Evolutionary conservation across 1,140 invertebrate genomes (phyloP).

Genomic region (Gryon sp.): DNA sequence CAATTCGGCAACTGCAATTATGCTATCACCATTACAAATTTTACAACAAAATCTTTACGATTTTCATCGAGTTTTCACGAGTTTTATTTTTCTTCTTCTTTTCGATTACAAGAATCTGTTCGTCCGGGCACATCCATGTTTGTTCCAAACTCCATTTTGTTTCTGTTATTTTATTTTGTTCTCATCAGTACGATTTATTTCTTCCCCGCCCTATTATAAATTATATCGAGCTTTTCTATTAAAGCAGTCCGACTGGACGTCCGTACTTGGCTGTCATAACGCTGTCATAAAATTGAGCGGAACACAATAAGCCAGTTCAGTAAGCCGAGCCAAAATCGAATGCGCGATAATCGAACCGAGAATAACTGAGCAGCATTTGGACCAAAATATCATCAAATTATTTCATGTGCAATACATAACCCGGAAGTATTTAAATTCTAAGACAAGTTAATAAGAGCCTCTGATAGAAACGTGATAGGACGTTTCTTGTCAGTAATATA

Average conservation of each 20-base stretch:
- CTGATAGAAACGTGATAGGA: too few relatives aligned
- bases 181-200: not conserved
- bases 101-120: not conserved
- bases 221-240: not conserved
- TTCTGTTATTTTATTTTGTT: slow-evolving; percentile 4
- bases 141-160: not conserved
- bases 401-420: slow-evolving; percentile 34
- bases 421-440: slow-evolving; percentile 61
- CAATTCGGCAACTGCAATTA: too few relatives aligned
- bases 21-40: not conserved
- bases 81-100: not conserved
- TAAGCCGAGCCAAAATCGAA: slow-evolving; percentile 18
- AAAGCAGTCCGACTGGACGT: not conserved
- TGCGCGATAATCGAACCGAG: slow-evolving; percentile 21
- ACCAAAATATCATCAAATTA: slow-evolving; percentile 25
- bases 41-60: not conserved
- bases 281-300: slow-evolving; percentile 31
- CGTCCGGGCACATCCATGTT: not conserved
- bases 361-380: not conserved
- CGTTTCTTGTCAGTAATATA: too few relatives aligned
- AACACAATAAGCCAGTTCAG: slow-evolving; percentile 20
- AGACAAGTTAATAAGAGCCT: slow-evolving; percentile 50
- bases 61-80: too few relatives aligned
- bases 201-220: not conserved
- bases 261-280: slow-evolving; percentile 12